Percentiles rank a stretch among this genome's conserved stretches.
These are phyloP conservation scores for Heterodera carotae DNA, from an alignment of 1,140 invertebrate genomes.

Conservation along the genomic window DNA sequence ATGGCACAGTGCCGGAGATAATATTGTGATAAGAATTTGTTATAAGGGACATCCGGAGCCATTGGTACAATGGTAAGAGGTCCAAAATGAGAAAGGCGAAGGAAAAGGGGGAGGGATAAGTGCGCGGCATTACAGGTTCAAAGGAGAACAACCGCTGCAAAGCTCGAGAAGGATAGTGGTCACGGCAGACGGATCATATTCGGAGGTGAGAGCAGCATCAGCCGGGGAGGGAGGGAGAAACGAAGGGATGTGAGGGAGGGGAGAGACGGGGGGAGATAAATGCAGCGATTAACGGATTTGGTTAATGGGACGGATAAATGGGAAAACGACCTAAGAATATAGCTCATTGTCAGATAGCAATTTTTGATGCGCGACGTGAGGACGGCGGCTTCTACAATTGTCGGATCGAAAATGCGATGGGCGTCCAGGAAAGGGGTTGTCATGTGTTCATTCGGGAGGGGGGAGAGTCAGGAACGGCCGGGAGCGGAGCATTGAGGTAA, in stretches of 20 bases:
- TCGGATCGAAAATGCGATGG: constrained; percentile 45
- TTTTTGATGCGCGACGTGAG: constrained; percentile 45
- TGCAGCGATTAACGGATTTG: neutral
- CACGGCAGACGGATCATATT: constrained; percentile 19
- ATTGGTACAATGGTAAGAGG: constrained; percentile 41
- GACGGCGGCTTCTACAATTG: constrained; percentile 49
- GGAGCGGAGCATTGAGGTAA: neutral
- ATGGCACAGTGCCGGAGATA: constrained; percentile 37
- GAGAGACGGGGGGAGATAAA: neutral
- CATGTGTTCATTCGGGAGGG: constrained; percentile 45
- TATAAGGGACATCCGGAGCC: constrained; percentile 48
- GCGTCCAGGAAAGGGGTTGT: constrained; percentile 42
- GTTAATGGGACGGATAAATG: neutral
- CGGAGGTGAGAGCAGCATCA: constrained; percentile 40
- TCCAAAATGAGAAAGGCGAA: neutral
- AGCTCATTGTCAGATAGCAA: constrained; percentile 37
- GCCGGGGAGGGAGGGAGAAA: no score
- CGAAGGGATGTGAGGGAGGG: neutral
- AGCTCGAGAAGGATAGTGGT: constrained; percentile 25
- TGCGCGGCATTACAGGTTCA: constrained; percentile 38
- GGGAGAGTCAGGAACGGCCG: constrained; percentile 11
- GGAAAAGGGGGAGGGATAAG: neutral
- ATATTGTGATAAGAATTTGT: constrained; percentile 34
- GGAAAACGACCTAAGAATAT: neutral
- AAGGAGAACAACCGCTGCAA: constrained; percentile 41